phyloP scores from a whole-genome alignment of 1,140 invertebrate genomes.

The Brachionus rotundiformis region DNA sequence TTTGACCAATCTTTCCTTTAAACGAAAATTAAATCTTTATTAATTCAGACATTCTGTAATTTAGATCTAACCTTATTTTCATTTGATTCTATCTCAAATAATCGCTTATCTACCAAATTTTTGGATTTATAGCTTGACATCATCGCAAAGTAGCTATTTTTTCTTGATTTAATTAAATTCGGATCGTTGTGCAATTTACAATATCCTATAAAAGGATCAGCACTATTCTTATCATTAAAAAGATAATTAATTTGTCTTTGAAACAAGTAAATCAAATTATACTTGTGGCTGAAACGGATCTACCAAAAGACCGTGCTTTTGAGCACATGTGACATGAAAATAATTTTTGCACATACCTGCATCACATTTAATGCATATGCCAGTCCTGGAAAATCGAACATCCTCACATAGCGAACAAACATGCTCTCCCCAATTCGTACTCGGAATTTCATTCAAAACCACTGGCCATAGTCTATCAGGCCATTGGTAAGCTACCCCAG shows the following conservation, averaged over 20 bases:
- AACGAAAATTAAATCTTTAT: background rate
- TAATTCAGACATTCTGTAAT: no score
- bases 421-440: slow-evolving; percentile 10
- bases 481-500: slow-evolving; percentile 26
- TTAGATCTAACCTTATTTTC: slow-evolving; percentile 1
- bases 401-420: slow-evolving; percentile 50
- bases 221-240: background rate
- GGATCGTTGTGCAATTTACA: slow-evolving; percentile 45
- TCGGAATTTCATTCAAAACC: slow-evolving; percentile 36
- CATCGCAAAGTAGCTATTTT: slow-evolving; percentile 26
- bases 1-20: background rate
- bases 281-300: slow-evolving; percentile 48
- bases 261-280: background rate
- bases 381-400: slow-evolving; percentile 15
- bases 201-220: slow-evolving; percentile 45
- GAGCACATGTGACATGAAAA: slow-evolving; percentile 51
- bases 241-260: background rate
- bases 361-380: slow-evolving; percentile 51
- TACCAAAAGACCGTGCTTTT: slow-evolving; percentile 38
- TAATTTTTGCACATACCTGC: slow-evolving; percentile 48
- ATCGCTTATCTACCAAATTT: background rate
- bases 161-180: slow-evolving; percentile 4
- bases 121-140: slow-evolving; percentile 31
- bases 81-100: background rate
- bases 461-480: slow-evolving; percentile 49